Base-by-base conservation (phyloP, 1,140 invertebrate genomes). In the Cydia strobilella region DNA sequence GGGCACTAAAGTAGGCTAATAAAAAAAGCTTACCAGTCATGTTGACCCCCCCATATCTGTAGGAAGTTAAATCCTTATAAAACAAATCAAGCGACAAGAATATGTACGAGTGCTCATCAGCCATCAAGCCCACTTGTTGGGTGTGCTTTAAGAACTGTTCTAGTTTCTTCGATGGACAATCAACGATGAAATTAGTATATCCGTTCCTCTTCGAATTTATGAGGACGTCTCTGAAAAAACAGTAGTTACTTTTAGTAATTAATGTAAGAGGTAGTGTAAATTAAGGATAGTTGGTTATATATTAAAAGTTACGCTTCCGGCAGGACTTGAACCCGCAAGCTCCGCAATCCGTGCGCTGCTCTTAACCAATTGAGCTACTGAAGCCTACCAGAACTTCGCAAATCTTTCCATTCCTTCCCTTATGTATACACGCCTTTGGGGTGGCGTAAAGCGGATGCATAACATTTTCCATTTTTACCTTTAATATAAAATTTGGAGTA, bases 51-150 rank as follows among this genome's bases (percentile, higher is more conserved):
- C 95, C 96, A 89, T 97, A 97, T 90, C 96, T 95, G 89, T 96
- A 98, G 71, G 96, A 95, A 71, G 95, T 95, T 77, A 98, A 85
- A 86, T 98, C 95, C 10, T 98, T 88, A 0, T 96, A 95, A 75
- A 97, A 96, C 23, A 98, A 90, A 89, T 98, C 97, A 91, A 97
- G 90, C 69, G 95, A 95, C 3, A 96, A 95, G 59, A 98, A 95
- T 59, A 98, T 95, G 80, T 96, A 97, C 63, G 94, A 96, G 80
- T 96, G 94, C 39, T 95, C 93, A 25, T 96, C 95, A 0, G 96
- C 96, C 90, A 98, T 95, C 59, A 98, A 92, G 15, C 96, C 97
- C 54, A 98, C 96, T 94, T 98, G 96, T 87, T 97, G 97, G 90
- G 96, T 94, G 65, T 95, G 95, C 23, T 93, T 94, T 0, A 98